These are phyloP conservation scores for Dolichotis patagonum DNA, from an alignment of 2,113 vertebrate genomes.

Conservation along the genomic window DNA sequence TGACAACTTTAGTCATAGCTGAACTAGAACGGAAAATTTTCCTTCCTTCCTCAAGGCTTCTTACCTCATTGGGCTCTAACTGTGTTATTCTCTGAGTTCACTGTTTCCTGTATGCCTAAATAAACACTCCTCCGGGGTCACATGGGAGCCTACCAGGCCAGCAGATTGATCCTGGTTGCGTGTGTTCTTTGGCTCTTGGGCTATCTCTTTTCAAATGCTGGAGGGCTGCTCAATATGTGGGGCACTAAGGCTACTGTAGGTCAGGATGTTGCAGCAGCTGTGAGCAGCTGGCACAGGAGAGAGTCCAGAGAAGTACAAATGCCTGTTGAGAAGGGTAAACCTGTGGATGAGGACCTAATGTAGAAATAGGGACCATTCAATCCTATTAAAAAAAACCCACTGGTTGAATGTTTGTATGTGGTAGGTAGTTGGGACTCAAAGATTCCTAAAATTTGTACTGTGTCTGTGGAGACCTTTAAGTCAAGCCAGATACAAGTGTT, in stretches of 20 bases:
- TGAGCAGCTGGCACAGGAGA: neutral
- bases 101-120: slow-evolving; percentile 41
- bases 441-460: too few species aligned
- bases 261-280: neutral
- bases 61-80: slow-evolving; percentile 63
- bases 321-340: neutral
- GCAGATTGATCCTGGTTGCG: neutral
- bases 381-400: neutral
- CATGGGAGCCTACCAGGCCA: neutral
- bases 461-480: neutral
- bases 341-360: neutral
- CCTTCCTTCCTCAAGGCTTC: neutral
- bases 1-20: slow-evolving; percentile 64
- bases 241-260: neutral
- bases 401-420: neutral
- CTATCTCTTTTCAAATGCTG: neutral
- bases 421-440: neutral
- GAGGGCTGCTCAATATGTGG: neutral
- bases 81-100: slow-evolving; percentile 63
- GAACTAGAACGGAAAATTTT: slow-evolving; percentile 64
- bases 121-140: neutral
- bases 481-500: neutral
- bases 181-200: neutral
- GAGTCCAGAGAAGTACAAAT: neutral
- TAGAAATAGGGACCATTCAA: neutral